Evolutionary conservation across 2,888 invertebrate genomes (phyloP).

Genomic region (Leucoptera coffeella): DNA sequence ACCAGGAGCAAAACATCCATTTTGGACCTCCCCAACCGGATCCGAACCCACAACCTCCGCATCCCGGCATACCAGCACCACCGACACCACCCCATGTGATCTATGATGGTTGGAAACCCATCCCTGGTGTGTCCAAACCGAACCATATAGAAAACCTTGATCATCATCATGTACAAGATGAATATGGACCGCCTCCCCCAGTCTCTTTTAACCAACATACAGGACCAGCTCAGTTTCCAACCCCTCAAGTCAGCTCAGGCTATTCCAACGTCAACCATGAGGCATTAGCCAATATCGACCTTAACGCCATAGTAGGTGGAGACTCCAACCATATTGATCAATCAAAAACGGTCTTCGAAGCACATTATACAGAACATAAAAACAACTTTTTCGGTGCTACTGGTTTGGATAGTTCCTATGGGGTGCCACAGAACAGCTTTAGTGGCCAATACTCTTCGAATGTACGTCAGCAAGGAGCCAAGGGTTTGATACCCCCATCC

Average conservation of each 20-base stretch:
- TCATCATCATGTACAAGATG: slow-evolving; percentile 13
- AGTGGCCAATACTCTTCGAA: slow-evolving; percentile 25
- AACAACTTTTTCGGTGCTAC: slow-evolving; percentile 7
- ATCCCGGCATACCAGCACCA: slow-evolving; percentile 65
- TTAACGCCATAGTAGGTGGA: slow-evolving; percentile 35
- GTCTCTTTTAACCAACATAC: slow-evolving; percentile 9
- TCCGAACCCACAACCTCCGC: slow-evolving; percentile 54
- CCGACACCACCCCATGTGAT: slow-evolving; percentile 69
- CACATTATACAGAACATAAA: slow-evolving; percentile 32
- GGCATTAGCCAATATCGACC: slow-evolving; percentile 29
- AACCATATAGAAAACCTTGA: slow-evolving; percentile 23
- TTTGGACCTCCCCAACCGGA: slow-evolving; percentile 58
- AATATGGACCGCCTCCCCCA: slow-evolving; percentile 26
- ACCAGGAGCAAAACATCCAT: slow-evolving; percentile 31
- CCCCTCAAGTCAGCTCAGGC: slow-evolving; percentile 22
- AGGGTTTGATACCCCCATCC: slow-evolving; percentile 54
- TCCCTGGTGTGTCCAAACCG: slow-evolving; percentile 58
- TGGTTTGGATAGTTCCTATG: slow-evolving; percentile 25
- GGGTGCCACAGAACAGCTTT: slow-evolving; percentile 37
- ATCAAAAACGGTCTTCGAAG: slow-evolving; percentile 43
- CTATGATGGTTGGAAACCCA: slow-evolving; percentile 85
- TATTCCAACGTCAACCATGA: slow-evolving; percentile 41
- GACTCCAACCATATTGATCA: slow-evolving; percentile 42
- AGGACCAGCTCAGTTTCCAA: background rate
- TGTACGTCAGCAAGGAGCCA: slow-evolving; percentile 32